Percentiles rank a stretch among this genome's conserved stretches.
These are phyloP conservation scores for Matsumurasca onukii DNA, from an alignment of 1,140 invertebrate genomes.

Conservation along the genomic window DNA sequence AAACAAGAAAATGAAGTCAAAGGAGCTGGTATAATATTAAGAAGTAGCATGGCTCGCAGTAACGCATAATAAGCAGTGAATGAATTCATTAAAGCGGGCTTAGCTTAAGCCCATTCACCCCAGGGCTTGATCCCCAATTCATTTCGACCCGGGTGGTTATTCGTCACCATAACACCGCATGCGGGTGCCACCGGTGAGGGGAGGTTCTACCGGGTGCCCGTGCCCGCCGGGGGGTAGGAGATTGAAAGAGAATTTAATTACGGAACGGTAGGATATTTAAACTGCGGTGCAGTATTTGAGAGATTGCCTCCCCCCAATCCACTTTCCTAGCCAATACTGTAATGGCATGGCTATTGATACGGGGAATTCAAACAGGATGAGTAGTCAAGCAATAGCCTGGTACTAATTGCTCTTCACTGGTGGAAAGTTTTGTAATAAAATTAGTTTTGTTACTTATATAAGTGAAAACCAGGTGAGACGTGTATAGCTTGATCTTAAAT, in stretches of 20 bases:
- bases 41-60: too few relatives aligned
- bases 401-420: too few relatives aligned
- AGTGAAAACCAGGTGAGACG: too few relatives aligned
- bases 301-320: background rate
- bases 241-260: background rate
- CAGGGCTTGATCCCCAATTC: background rate
- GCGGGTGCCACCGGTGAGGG: background rate
- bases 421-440: too few relatives aligned
- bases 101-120: background rate
- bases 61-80: too few relatives aligned
- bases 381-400: too few relatives aligned
- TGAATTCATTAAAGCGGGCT: background rate
- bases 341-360: background rate
- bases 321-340: background rate
- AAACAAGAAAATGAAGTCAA: too few relatives aligned
- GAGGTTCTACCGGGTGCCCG: background rate
- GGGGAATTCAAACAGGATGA: too few relatives aligned
- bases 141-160: background rate
- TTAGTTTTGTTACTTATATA: too few relatives aligned
- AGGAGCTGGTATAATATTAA: too few relatives aligned
- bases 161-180: background rate
- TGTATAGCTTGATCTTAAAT: too few relatives aligned
- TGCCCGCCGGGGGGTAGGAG: background rate
- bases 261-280: background rate
- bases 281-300: background rate